phyloP scores from a whole-genome alignment of 1,140 invertebrate species.

The Rhagoletis pomonella region DNA sequence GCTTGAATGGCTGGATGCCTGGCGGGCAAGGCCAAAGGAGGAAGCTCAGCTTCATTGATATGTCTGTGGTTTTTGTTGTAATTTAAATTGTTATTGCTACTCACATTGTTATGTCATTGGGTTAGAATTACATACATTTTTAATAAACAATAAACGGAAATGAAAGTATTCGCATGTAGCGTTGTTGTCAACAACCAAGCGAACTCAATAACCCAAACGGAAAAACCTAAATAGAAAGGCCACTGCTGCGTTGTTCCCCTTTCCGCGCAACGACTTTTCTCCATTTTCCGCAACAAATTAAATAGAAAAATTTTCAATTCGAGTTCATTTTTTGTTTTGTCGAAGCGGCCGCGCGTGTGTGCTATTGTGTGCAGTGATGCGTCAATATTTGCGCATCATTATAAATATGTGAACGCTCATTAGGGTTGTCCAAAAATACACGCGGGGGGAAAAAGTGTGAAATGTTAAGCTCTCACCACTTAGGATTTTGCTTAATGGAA shows the following conservation, averaged over 20 bases:
- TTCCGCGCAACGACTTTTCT: neutral
- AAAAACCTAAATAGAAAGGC: neutral
- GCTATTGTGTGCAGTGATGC: constrained; percentile 31
- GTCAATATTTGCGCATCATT: constrained; percentile 48
- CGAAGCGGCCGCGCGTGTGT: neutral
- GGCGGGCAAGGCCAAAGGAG: neutral
- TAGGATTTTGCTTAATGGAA: too few relatives aligned
- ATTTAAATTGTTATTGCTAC: neutral
- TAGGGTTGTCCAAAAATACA: too few relatives aligned
- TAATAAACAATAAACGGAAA: constrained; percentile 47
- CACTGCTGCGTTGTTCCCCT: neutral
- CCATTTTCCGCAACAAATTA: neutral
- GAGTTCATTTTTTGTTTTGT: neutral
- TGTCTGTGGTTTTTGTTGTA: neutral
- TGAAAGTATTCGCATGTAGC: constrained; percentile 7
- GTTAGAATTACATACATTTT: constrained; percentile 49
- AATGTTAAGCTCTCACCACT: too few relatives aligned
- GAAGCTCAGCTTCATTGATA: neutral
- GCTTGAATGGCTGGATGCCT: constrained; percentile 1
- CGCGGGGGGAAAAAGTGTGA: too few relatives aligned
- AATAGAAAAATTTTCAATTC: constrained; percentile 14
- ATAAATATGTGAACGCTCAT: too few relatives aligned
- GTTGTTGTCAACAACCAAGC: neutral
- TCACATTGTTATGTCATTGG: neutral
- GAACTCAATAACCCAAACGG: constrained; percentile 13